These are phyloP conservation scores for Sorex araneus DNA, from an alignment of 2,113 vertebrate species.

Conservation along the genomic window DNA sequence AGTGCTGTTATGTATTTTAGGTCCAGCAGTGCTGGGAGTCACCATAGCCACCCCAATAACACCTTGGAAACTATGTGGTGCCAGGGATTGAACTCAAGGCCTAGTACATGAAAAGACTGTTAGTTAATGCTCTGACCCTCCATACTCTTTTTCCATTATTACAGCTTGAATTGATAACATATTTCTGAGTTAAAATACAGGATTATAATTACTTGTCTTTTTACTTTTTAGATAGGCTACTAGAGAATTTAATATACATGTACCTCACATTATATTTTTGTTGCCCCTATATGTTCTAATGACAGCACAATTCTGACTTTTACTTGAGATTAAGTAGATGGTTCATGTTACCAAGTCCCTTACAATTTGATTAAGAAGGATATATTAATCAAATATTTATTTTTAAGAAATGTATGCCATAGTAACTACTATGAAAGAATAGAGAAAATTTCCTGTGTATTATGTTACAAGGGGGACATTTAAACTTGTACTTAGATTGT, in stretches of 20 bases:
- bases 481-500: constrained; percentile 1
- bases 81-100: too few species aligned
- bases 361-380: constrained; percentile 20
- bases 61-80: too few species aligned
- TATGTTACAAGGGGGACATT: background rate
- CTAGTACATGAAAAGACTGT: too few species aligned
- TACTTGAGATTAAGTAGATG: constrained; percentile 47
- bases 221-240: constrained; percentile 48
- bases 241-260: constrained; percentile 11
- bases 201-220: background rate
- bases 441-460: constrained; percentile 12
- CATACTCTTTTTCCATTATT: too few species aligned
- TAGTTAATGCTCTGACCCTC: too few species aligned
- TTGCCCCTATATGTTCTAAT: background rate
- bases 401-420: constrained; percentile 18
- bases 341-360: constrained; percentile 13
- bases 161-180: background rate
- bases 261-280: constrained; percentile 20
- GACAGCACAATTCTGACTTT: background rate
- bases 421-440: constrained; percentile 16
- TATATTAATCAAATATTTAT: constrained; percentile 2
- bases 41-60: too few species aligned
- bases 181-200: constrained; percentile 57
- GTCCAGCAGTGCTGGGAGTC: too few species aligned
- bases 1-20: too few species aligned